A percentile compares a stretch with the other conserved stretches of the same genome.
These are phyloP conservation scores for Drosophila infuscata DNA, from an alignment of 2,888 invertebrate genomes.

Conservation along the genomic window DNA sequence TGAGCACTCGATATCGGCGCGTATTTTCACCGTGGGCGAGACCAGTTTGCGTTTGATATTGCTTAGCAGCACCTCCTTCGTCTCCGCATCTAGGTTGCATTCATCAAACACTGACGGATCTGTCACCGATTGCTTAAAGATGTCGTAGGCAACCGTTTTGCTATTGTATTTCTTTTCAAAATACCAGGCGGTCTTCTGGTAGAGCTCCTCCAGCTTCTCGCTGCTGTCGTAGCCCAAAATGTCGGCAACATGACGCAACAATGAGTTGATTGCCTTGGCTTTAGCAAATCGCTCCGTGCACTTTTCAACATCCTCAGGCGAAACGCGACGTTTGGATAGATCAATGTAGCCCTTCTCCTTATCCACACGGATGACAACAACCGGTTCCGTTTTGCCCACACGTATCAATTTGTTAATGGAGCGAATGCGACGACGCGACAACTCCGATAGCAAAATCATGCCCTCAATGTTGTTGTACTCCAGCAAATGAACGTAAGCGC, in stretches of 20 bases:
- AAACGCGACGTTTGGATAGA: conserved; percentile 99
- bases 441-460: conserved; percentile 99
- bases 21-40: conserved; percentile 98
- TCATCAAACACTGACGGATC: conserved; percentile 98
- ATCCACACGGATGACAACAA: conserved; percentile 99
- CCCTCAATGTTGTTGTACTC: conserved; percentile 99
- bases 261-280: conserved; percentile 99
- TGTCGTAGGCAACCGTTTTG: conserved; percentile 98
- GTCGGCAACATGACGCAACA: conserved; percentile 98
- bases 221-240: conserved; percentile 95
- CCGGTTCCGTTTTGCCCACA: conserved; percentile 99
- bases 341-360: conserved; percentile 99
- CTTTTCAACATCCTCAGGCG: conserved; percentile 98
- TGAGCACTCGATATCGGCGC: conserved; percentile 96
- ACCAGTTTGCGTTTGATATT: conserved; percentile 98
- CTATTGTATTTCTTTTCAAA: conserved; percentile 99
- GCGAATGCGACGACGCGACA: conserved; percentile 98
- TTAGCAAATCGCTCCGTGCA: conserved; percentile 99
- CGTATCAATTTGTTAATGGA: conserved; percentile 99
- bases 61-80: conserved; percentile 95
- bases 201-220: conserved; percentile 97
- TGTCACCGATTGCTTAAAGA: conserved; percentile 98
- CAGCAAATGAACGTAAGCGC: conserved; percentile 98
- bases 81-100: conserved; percentile 96
- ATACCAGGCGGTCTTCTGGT: conserved; percentile 98